Base-by-base conservation (phyloP, 2,888 invertebrate genomes). In the Sturmia bella region DNA sequence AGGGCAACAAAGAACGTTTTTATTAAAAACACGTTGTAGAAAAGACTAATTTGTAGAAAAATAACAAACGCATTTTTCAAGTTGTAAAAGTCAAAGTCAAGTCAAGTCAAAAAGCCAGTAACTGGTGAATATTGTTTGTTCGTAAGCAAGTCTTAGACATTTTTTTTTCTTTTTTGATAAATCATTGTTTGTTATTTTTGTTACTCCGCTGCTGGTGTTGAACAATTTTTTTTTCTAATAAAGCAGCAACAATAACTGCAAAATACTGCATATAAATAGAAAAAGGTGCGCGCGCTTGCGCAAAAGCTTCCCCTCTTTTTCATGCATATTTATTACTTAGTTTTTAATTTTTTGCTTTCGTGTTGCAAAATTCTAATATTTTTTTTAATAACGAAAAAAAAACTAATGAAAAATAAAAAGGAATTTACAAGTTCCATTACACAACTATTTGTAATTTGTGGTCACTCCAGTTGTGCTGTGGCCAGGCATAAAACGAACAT, bases 201-300 rank as follows among this genome's bases (percentile, higher is more conserved):
- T 27, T 27, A 27, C 27, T 3, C 5, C 5, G n/a, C 5, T 12
- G 27, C 41, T 52, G 19, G 52, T 61, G 59, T 15, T 15, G 9
- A 9, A 5, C n/a, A 15, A 9, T 7, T 39, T n/a, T n/a, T 1
- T 3, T 56, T 13, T 32, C 43, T 15, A 21, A 66, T 66, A 43
- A 24, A 64, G 45, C 17, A 45, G 45, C 41, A 61, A 27, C 27
- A 43, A 61, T 63, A 52, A n/a, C 15, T 41, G 12, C 13, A 56
- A 9, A 9, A 24, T 24, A 24, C 32, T 32, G 32, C 3, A n/a
- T n/a, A n/a, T n/a, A n/a, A 4, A 6, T 27, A 27, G n/a, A 63
- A 52, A n/a, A 59, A 64, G 41, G 50, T 32, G 57, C 32, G 50
- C 50, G n/a, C 57, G 72, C 57, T 59, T 66, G 78, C 78, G 72